Base-by-base conservation (phyloP, 2,888 invertebrate species). In the Drosophila diplacantha region DNA sequence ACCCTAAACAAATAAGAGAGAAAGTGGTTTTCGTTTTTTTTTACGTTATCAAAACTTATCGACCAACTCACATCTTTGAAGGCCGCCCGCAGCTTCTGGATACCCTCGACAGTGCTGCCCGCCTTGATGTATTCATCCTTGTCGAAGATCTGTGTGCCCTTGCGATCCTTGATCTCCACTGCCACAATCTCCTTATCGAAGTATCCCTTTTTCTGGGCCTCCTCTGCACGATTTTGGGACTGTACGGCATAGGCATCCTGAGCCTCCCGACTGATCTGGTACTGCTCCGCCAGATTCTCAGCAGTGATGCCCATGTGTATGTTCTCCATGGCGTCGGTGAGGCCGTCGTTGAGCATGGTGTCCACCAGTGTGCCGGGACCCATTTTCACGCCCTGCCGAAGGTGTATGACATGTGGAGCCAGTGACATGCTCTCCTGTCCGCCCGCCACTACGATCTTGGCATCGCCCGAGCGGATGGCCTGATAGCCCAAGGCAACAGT, bases 371-470 rank as follows among this genome's bases (percentile, higher is more conserved):
- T 88, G 6, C 89, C 88, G 72, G 92, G 87, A 5, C 95, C 95
- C 88, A 94, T 89, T 89, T 93, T 94, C 5, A 90, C 82, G 12
- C 93, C 93, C 65, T 88, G 84, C 46, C 95, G 90, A 67, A 94
- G 77, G 73, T 91, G 88, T 31, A 91, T 88, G 5, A 90, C 90
- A 86, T 95, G 95, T 2, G 93, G 93, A 5, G 94, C 91, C 87
- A 90, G 90, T 54, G 93, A 93, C 96, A 96, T 96, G 75, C 89
- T 93, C 87, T 96, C 96, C 89, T 95, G 95, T 0, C 96, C 96
- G 31, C 95, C 95, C 75, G 93, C 93, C 20, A 96, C 90, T 5
- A 94, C 91, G 66, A 95, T 89, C 24, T 89, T 86, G 3, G 92
- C 89, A 78, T 94, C 94, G 6, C 92, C 93, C 50, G 89, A 86